Base-by-base conservation (phyloP, 1,140 invertebrate species). In the Neelides sp. region DNA sequence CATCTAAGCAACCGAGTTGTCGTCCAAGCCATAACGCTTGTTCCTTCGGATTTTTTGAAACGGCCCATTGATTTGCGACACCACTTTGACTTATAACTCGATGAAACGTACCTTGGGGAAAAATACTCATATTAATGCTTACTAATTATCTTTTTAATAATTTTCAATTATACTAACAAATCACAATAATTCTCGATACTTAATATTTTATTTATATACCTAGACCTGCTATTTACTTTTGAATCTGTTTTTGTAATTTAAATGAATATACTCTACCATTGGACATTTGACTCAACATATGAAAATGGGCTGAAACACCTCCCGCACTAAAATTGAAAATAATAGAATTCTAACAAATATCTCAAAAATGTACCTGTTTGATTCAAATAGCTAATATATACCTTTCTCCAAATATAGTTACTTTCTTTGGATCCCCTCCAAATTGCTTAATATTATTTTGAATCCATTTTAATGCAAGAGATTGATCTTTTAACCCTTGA, bases 241-340 rank as follows among this genome's bases (percentile, higher is more conserved):
- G 8, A 28, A 20, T 40, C 28, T n/a, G n/a, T n/a, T n/a, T n/a
- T n/a, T n/a, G n/a, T n/a, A n/a, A n/a, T n/a, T n/a, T n/a, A n/a
- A n/a, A n/a, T n/a, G n/a, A n/a, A n/a, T n/a, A n/a, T 30, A 13
- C 17, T 8, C n/a, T 32, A 47, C 45, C 45, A 36, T 47, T 35
- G 10, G 42, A 36, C 0, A 26, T 7, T 22, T 48, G 48, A 2
- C 48, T 50, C 3, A 55, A 4, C 12, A 50, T 26, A n/a, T 55
- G 53, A 27, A 41, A 35, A 32, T 50, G 48, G n/a, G 47, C 53
- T 32, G 34, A 40, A 8, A 47, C 52, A 23, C 30, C 52, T 17
- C 52, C 52, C 15, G 50, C 44, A 37, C 7, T 8, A 8, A 8
- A 5, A 8, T 13, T 32, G 28, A 8, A 32, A 32, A n/a, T 8